Conservation (phyloP, 1,140 invertebrate species). For the Bombus haemorrhoidalis region DNA sequence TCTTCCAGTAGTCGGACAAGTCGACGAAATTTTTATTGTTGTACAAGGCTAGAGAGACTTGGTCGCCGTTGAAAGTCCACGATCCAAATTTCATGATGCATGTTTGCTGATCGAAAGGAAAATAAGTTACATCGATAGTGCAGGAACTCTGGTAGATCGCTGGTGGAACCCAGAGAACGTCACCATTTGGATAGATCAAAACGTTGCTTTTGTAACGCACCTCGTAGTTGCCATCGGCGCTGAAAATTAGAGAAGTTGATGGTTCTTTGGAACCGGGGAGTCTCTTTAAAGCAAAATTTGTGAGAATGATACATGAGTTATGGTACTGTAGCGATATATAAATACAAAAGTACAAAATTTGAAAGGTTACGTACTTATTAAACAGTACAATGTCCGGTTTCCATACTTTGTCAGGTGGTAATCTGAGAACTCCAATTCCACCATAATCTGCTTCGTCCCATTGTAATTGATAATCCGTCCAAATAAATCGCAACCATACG, state of each 20-base stretch:
- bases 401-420: slow-evolving; percentile 99
- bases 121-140: slow-evolving; percentile 99
- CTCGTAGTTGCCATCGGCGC: slow-evolving; percentile 98
- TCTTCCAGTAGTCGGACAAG: slow-evolving; percentile 98
- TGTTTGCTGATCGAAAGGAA: slow-evolving; percentile 99
- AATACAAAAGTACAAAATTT: no score
- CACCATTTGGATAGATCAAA: slow-evolving; percentile 95
- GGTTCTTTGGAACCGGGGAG: no score
- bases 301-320: no score
- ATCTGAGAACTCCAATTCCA: slow-evolving; percentile 96
- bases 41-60: slow-evolving; percentile 96
- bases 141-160: slow-evolving; percentile 99
- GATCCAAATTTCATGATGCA: slow-evolving; percentile 99
- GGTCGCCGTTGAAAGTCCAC: slow-evolving; percentile 99
- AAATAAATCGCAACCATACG: slow-evolving; percentile 97
- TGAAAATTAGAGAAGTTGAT: slow-evolving; percentile 75
- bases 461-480: slow-evolving; percentile 98
- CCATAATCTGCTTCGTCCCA: slow-evolving; percentile 99
- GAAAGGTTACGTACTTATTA: slow-evolving; percentile 93
- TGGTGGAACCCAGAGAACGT: slow-evolving; percentile 98
- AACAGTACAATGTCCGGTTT: slow-evolving; percentile 99
- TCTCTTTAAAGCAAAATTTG: no score
- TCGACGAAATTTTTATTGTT: slow-evolving; percentile 98
- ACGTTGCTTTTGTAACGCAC: slow-evolving; percentile 99
- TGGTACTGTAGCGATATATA: no score